phyloP scores from a whole-genome alignment of 2,113 vertebrate genomes.

The Columba livia region DNA sequence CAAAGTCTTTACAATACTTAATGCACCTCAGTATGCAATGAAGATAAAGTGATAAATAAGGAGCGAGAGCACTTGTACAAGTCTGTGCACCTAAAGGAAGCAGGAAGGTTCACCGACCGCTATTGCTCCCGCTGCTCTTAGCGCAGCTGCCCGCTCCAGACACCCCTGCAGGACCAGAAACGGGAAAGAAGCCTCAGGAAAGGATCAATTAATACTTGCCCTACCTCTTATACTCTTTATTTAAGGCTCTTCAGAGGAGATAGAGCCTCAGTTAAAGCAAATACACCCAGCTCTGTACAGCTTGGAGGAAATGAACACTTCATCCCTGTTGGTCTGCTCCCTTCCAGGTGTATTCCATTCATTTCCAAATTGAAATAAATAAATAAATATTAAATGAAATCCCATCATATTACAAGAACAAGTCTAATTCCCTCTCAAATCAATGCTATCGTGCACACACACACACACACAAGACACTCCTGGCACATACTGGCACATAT shows the following conservation, averaged over 20 bases:
- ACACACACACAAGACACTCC: not conserved
- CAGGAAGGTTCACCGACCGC: not conserved
- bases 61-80: not conserved
- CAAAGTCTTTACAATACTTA: not conserved
- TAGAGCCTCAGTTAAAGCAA: not conserved
- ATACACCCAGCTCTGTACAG: not conserved
- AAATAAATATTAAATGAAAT: not conserved
- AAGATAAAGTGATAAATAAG: not conserved
- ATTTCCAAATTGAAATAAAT: not conserved
- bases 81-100: not conserved
- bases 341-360: not conserved
- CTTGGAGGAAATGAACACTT: not conserved
- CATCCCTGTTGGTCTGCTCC: not conserved
- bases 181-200: not conserved
- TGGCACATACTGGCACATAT: not conserved
- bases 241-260: not conserved
- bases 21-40: not conserved
- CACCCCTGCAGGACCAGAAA: not conserved
- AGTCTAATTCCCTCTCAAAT: not conserved
- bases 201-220: not conserved
- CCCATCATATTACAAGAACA: not conserved
- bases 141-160: not conserved
- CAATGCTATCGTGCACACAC: accelerated
- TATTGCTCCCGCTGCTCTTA: not conserved
- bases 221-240: not conserved